Evolutionary conservation across 2,797 vertebrate genomes (phyloP).

Genomic region (Ceyx erithaca): DNA sequence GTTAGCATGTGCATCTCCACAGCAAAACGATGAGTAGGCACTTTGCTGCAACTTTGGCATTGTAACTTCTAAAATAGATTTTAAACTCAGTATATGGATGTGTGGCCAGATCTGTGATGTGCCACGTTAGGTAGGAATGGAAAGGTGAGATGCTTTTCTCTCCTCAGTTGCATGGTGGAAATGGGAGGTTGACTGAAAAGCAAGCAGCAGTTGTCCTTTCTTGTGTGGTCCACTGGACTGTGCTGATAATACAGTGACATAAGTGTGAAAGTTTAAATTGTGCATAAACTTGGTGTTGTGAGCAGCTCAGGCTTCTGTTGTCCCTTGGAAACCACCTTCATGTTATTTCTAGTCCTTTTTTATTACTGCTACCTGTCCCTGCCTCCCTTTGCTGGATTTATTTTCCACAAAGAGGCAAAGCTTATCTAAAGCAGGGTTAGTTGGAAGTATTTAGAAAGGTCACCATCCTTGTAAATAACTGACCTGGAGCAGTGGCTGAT

Average conservation of each 20-base stretch:
- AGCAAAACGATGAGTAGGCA: neutral
- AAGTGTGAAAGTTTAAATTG: neutral
- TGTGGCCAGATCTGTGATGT: accelerated
- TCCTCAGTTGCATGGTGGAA: neutral
- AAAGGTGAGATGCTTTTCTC: neutral
- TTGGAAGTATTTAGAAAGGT: neutral
- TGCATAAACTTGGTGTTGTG: neutral
- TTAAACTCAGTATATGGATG: neutral
- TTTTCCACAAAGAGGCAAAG: neutral
- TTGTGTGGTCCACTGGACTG: neutral
- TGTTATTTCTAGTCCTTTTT: neutral
- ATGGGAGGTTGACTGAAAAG: neutral
- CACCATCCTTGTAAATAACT: neutral
- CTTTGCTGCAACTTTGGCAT: neutral
- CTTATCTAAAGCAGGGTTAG: neutral
- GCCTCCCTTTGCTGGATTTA: neutral
- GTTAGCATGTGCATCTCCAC: neutral
- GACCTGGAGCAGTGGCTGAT: neutral
- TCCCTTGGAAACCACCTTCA: neutral
- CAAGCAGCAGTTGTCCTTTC: neutral
- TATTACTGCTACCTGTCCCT: neutral
- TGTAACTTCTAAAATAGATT: neutral
- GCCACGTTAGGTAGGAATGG: accelerated
- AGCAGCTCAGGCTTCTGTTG: neutral
- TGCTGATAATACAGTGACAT: neutral